Base-by-base conservation (phyloP, 1,140 invertebrate genomes). In the Phortica variegata region DNA sequence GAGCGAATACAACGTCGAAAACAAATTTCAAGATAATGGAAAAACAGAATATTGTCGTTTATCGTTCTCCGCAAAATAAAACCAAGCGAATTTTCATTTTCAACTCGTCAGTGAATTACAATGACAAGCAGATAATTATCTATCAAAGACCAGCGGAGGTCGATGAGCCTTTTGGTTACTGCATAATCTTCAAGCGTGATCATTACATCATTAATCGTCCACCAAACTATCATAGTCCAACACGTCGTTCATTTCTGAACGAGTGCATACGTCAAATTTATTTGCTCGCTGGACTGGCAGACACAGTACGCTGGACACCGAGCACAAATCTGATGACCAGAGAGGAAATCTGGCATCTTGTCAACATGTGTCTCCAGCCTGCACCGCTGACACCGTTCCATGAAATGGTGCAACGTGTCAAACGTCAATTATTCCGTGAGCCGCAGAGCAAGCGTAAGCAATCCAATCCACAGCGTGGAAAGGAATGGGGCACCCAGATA, bases 221-320 rank as follows among this genome's bases (percentile, higher is more conserved):
- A 12, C 63, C 63, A 18, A 63, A 68, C 43, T 68, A 58, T 37
- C 45, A 48, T 13, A 61, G 49, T 26, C 53, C 55, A 6, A 55
- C 52, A 0, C 71, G 68, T 38, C 37, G 66, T 0, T 59, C 52
- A 3, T 66, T 59, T 32, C 55, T 71, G 16, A 71, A 56, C 54
- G 60, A 59, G 18, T 71, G 66, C 52, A 71, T 71, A 21, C 49
- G 60, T 0, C 66, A 68, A 33, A 9, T 71, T 39, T 66, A 71
- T 43, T 18, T 66, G 7, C 44, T 61, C 8, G 59, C 61, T 38
- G 60, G 60, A 6, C 33, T 51, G 18, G 43, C 13, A 0, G 40
- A 52, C 38, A 52, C 55, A 31, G 19, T 68, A 37, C 47, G 53
- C 34, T 68, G 65, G 57, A 33, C 49, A 5, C 43, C 49, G 3